phyloP scores from a whole-genome alignment of 1,140 invertebrate genomes.

The Ptiloglossa arizonensis region DNA sequence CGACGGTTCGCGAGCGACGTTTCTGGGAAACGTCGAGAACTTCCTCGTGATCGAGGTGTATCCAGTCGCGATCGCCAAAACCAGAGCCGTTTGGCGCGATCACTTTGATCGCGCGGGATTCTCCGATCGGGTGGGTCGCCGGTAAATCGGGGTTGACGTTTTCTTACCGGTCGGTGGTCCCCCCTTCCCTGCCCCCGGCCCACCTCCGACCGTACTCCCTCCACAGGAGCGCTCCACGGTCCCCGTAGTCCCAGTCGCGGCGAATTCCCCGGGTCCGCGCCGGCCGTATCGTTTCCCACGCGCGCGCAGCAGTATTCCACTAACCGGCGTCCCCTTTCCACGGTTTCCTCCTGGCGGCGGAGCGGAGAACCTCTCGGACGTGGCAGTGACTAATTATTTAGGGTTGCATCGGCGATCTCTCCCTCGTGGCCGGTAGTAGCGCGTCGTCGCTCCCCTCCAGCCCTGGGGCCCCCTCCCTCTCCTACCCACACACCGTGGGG shows the following conservation, averaged over 20 bases:
- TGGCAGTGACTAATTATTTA: constrained; percentile 81
- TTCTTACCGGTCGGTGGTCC: constrained; percentile 23
- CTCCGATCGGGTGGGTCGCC: constrained; percentile 47
- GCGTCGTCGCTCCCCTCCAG: constrained; percentile 47
- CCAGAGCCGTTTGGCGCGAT: constrained; percentile 2
- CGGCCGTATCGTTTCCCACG: constrained; percentile 47
- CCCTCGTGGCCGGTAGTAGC: constrained; percentile 34
- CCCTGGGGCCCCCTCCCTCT: not conserved
- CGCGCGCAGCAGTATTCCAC: constrained; percentile 29
- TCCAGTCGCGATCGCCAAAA: not conserved
- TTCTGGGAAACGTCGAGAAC: too few relatives aligned
- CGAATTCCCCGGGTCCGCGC: constrained; percentile 10
- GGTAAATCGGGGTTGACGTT: constrained; percentile 59
- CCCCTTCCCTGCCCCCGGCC: not conserved
- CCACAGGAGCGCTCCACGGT: too few relatives aligned
- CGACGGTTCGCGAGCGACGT: too few relatives aligned
- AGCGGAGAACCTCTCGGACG: constrained; percentile 65
- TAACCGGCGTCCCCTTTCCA: constrained; percentile 44
- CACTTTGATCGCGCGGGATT: constrained; percentile 50
- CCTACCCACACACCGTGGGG: too few relatives aligned
- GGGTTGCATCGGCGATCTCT: constrained; percentile 67
- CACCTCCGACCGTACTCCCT: not conserved
- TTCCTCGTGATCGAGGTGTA: too few relatives aligned
- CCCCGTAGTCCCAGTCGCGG: not conserved
- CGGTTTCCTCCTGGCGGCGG: constrained; percentile 36